Percentiles rank a stretch among this genome's conserved stretches.
Conservation (phyloP, 2,888 invertebrate genomes). For the Thecocarcelia acutangulata region DNA sequence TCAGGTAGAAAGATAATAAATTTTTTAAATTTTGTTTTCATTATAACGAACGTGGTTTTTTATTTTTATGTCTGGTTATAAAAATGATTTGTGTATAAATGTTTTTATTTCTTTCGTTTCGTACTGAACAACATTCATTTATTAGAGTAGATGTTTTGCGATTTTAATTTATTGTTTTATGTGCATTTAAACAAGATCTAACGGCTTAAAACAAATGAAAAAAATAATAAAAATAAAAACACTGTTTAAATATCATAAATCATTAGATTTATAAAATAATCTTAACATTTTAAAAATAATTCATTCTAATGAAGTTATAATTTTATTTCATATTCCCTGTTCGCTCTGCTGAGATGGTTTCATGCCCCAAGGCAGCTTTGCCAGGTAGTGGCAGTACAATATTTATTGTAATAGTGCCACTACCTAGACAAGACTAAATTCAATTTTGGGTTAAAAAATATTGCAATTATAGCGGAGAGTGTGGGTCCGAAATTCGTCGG, state of each 20-base stretch:
- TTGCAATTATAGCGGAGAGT: no score
- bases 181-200: slow-evolving; percentile 38
- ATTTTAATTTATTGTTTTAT: slow-evolving; percentile 39
- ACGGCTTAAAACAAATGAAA: slow-evolving; percentile 34
- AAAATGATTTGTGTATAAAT: slow-evolving; percentile 65
- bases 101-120: slow-evolving; percentile 16
- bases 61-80: slow-evolving; percentile 59
- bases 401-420: no score
- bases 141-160: slow-evolving; percentile 20
- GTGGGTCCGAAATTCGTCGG: no score
- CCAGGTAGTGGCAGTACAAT: no score
- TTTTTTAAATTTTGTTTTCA: slow-evolving; percentile 56
- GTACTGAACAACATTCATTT: slow-evolving; percentile 36
- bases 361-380: no score
- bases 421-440: no score
- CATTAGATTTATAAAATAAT: slow-evolving; percentile 21
- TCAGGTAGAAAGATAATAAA: slow-evolving; percentile 68
- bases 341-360: no score
- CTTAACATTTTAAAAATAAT: not conserved
- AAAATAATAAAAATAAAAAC: slow-evolving; percentile 13
- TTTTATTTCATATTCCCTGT: no score
- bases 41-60: slow-evolving; percentile 37
- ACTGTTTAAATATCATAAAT: slow-evolving; percentile 58
- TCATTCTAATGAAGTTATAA: no score
- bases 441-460: no score